Percentiles rank a stretch among this genome's conserved stretches.
Evolutionary conservation across 2,113 vertebrate genomes (phyloP).

Genomic region (Zingel zingel): DNA sequence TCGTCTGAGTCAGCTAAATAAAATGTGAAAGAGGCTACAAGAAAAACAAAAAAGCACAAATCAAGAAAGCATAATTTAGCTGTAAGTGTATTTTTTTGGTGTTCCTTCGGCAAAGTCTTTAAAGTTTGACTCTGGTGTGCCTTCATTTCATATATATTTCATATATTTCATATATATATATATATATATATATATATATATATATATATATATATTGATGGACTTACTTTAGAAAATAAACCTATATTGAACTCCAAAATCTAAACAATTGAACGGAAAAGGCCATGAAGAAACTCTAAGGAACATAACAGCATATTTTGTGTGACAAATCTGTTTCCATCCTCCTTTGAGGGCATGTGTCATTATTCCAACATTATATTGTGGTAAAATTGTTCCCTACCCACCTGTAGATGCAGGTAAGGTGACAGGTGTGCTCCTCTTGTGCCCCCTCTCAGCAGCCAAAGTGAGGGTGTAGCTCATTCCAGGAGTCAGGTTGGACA

Average conservation of each 20-base stretch:
- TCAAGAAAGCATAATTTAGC: conserved; percentile 38
- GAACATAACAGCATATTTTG: neutral
- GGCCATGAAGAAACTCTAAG: neutral
- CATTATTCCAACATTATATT: neutral
- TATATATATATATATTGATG: neutral
- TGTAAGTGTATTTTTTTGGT: neutral
- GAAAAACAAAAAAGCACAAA: conserved; percentile 71
- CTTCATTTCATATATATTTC: too few relatives aligned
- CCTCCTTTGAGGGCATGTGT: neutral
- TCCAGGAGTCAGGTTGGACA: conserved; percentile 86
- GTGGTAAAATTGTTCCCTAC: conserved; percentile 36
- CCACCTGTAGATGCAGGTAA: conserved; percentile 88
- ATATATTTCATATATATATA: too few relatives aligned
- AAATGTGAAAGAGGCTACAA: conserved; percentile 81
- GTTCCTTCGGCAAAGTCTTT: neutral
- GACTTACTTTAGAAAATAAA: neutral
- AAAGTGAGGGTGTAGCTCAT: conserved; percentile 87
- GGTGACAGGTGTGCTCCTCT: conserved; percentile 86
- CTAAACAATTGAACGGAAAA: neutral
- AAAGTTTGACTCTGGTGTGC: neutral
- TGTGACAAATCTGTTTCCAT: neutral
- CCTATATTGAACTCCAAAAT: neutral
- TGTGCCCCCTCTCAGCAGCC: conserved; percentile 88
- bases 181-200: too few relatives aligned
- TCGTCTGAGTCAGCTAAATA: conserved; percentile 78